Conservation (phyloP, 2,888 invertebrate species). For the Oegoconia quadripuncta region DNA sequence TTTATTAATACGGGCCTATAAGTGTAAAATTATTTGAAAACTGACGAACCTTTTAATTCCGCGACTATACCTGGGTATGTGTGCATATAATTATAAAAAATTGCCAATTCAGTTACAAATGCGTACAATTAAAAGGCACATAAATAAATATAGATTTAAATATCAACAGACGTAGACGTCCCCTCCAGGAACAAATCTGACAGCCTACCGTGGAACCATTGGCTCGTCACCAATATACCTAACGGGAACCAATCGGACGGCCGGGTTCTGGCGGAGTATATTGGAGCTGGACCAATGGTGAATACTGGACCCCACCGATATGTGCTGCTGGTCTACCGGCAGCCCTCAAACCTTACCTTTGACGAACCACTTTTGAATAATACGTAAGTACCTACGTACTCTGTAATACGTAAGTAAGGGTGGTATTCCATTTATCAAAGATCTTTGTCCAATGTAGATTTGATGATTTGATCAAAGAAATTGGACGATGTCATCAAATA, state of each 20-base stretch:
- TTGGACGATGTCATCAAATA: too few species aligned
- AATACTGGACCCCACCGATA: slow-evolving; percentile 86
- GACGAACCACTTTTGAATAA: slow-evolving; percentile 41
- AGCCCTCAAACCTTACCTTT: slow-evolving; percentile 75
- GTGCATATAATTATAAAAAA: too few species aligned
- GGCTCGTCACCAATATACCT: slow-evolving; percentile 92
- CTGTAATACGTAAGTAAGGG: neutral
- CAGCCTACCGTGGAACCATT: slow-evolving; percentile 87
- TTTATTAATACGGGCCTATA: too few species aligned
- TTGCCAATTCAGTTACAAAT: neutral
- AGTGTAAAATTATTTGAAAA: too few species aligned
- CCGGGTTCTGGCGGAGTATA: slow-evolving; percentile 86
- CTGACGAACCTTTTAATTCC: too few species aligned
- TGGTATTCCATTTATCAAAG: neutral
- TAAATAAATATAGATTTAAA: neutral
- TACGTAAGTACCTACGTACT: neutral
- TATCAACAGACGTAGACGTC: slow-evolving; percentile 77
- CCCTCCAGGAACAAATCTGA: slow-evolving; percentile 52
- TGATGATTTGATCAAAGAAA: too few species aligned
- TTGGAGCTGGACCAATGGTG: slow-evolving; percentile 91
- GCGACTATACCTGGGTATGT: too few species aligned
- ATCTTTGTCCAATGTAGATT: neutral
- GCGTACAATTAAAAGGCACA: neutral
- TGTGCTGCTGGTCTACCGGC: slow-evolving; percentile 85
- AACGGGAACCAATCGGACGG: slow-evolving; percentile 85